phyloP scores from a whole-genome alignment of 2,797 vertebrate species.

The Erethizon dorsatum region DNA sequence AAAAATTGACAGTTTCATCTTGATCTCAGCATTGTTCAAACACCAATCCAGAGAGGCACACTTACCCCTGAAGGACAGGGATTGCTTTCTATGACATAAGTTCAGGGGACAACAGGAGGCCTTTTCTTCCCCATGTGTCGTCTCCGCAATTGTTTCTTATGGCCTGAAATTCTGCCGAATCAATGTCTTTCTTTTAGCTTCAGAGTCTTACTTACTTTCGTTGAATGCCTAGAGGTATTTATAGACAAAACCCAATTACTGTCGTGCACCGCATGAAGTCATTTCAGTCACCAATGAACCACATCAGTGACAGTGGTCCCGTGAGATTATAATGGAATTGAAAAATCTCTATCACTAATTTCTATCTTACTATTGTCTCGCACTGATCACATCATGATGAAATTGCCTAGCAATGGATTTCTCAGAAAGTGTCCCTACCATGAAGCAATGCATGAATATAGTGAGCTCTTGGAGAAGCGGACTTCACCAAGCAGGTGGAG shows the following conservation, averaged over 20 bases:
- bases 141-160: background rate
- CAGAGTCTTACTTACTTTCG: background rate
- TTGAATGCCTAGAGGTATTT: background rate
- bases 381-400: too few relatives aligned
- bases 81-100: background rate
- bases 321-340: background rate
- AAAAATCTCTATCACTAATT: background rate
- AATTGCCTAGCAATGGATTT: background rate
- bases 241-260: background rate
- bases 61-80: background rate
- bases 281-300: background rate
- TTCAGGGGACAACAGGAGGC: background rate
- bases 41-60: background rate
- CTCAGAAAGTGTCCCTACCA: too few relatives aligned
- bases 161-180: background rate
- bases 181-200: background rate
- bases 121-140: background rate
- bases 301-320: background rate
- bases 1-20: background rate
- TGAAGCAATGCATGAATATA: background rate
- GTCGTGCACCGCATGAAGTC: too few relatives aligned
- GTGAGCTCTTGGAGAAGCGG: background rate
- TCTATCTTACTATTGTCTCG: background rate
- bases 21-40: background rate
- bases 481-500: background rate